Base-by-base conservation (phyloP, 1,140 invertebrate species). In the Caenorhabditis brenneri region DNA sequence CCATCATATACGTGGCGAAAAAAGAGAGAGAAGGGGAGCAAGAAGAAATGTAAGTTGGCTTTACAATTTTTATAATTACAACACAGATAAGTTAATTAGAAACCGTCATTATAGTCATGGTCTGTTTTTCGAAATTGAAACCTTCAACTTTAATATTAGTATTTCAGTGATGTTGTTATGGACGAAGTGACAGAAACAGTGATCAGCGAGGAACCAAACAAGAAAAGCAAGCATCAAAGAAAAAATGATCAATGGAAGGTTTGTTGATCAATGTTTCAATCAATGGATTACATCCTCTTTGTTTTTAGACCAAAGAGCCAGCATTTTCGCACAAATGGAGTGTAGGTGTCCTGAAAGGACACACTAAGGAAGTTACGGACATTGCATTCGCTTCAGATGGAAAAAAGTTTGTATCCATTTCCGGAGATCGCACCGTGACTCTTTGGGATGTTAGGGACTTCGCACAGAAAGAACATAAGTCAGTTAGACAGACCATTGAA, bases 361-460 rank as follows among this genome's bases (percentile, higher is more conserved):
- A 96, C 88, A 94, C 93, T 3, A 93, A 93, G 0, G 91, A 91
- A 0, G 93, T 96, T 27, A 91, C 94, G 0, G 93, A 94, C 78
- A 93, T 96, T 88, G 94, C 94, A 89, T 95, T 95, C 88, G 95
- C 95, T 65, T 92, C 93, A 12, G 95, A 95, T 91, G 95, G 94
- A 69, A 96, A 96, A 92, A 95, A 94, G 88, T 92, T 96, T 84
- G 94, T 94, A 55, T 94, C 94, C 60, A 94, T 94, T 90, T 94
- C 94, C 85, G 94, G 95, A 93, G 95, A 96, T 93, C 93, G 95
- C 46, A 94, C 94, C n/a, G 93, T 96, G 7, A 92, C 95, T 82
- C 91, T 96, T 7, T 96, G 95, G 95, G 94, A 93, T 86, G 93
- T 94, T 19, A 49, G 58, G 88, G 94, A 95, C 86, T 93, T 95